phyloP scores from a whole-genome alignment of 2,888 invertebrate species.

The Strigamia crassipes region DNA sequence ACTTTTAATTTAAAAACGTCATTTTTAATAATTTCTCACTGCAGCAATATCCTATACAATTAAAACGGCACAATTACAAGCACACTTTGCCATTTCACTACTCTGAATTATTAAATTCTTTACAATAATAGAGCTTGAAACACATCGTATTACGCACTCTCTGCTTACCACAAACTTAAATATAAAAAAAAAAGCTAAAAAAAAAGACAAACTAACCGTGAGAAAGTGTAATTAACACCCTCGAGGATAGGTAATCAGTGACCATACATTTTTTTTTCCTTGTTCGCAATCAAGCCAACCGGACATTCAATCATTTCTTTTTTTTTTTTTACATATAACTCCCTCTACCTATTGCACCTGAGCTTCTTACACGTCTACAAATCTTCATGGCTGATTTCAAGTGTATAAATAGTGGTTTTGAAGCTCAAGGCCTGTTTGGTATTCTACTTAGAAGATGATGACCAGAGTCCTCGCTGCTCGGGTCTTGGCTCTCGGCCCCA shows the following conservation, averaged over 20 bases:
- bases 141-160: no score
- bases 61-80: no score
- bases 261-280: background rate
- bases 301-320: background rate
- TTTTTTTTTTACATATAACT: background rate
- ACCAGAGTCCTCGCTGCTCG: background rate
- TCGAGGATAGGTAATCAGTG: slow-evolving; percentile 15
- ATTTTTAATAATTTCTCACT: no score
- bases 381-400: slow-evolving; percentile 11
- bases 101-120: no score
- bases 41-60: no score
- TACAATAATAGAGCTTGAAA: no score
- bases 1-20: no score
- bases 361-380: slow-evolving; percentile 11
- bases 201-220: background rate
- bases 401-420: slow-evolving; percentile 5
- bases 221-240: slow-evolving; percentile 1
- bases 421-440: slow-evolving; percentile 2
- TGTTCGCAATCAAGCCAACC: slow-evolving; percentile 6
- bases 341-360: background rate
- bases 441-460: slow-evolving; percentile 11
- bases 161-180: no score
- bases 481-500: slow-evolving; percentile 21
- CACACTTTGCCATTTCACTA: no score
- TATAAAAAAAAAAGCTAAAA: background rate